A percentile compares a stretch with the other conserved stretches of the same genome.
Conservation (phyloP, 1,140 invertebrate species). For the Drosophila ogumai region DNA sequence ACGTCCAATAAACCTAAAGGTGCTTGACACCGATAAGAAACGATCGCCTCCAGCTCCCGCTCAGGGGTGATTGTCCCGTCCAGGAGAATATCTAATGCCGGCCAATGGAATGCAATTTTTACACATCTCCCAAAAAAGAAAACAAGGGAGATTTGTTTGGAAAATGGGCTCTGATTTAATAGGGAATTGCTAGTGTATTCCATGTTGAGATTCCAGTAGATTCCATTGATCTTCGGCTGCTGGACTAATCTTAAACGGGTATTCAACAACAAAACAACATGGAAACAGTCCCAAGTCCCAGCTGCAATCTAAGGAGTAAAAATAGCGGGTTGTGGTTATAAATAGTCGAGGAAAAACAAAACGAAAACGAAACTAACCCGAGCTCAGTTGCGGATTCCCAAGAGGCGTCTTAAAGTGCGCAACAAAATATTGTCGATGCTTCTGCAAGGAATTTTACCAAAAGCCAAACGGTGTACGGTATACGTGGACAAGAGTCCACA, state of each 20-base stretch:
- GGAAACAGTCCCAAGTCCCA: background rate
- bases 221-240: background rate
- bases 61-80: conserved; percentile 28
- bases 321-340: background rate
- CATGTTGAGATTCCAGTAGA: background rate
- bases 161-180: background rate
- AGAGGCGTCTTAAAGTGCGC: background rate
- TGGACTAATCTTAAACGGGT: background rate
- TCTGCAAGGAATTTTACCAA: background rate
- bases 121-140: conserved; percentile 1
- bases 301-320: background rate
- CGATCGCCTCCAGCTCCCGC: background rate
- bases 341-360: background rate
- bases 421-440: too few species aligned
- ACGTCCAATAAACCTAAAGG: conserved; percentile 22
- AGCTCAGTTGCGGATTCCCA: background rate
- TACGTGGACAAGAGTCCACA: background rate
- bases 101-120: conserved; percentile 17
- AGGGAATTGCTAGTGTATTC: background rate
- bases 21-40: conserved; percentile 43
- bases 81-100: conserved; percentile 15
- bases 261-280: background rate
- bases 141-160: too few species aligned
- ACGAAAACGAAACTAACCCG: background rate
- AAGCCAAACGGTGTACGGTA: background rate